A percentile compares a stretch with the other conserved stretches of the same genome.
Evolutionary conservation across 2,888 invertebrate genomes (phyloP).

Genomic region (Drosophila putrida): DNA sequence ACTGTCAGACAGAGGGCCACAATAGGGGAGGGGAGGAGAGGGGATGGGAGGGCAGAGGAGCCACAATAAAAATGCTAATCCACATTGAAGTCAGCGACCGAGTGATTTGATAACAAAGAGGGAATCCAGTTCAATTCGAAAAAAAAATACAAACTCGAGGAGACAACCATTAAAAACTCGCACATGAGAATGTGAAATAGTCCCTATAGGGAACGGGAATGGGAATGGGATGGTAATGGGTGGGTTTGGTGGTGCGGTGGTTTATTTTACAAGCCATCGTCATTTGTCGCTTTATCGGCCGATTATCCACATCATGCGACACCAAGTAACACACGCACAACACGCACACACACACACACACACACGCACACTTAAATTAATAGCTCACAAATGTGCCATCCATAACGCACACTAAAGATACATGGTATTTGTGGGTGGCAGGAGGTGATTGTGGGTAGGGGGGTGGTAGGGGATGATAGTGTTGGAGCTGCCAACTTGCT

Average conservation of each 20-base stretch:
- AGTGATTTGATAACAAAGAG: constrained; percentile 38
- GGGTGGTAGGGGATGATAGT: not conserved
- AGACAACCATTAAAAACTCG: constrained; percentile 52
- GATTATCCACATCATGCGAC: constrained; percentile 61
- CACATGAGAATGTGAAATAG: constrained; percentile 33
- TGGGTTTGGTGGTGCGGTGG: not conserved
- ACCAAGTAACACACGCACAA: constrained; percentile 4
- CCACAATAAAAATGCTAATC: constrained; percentile 67
- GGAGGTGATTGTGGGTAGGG: not conserved
- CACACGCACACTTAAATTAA: constrained; percentile 60
- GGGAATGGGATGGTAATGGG: constrained; percentile 3
- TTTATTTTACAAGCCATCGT: constrained; percentile 33
- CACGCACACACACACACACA: constrained; percentile 17
- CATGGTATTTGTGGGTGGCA: too few relatives aligned
- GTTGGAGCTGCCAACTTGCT: constrained; percentile 45
- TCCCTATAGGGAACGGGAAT: constrained; percentile 12
- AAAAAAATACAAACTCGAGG: constrained; percentile 9
- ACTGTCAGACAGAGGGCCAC: constrained; percentile 5
- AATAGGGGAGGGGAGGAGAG: not conserved
- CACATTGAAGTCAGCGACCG: constrained; percentile 55
- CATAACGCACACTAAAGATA: constrained; percentile 45
- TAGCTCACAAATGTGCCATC: constrained; percentile 74
- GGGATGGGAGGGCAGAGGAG: not conserved
- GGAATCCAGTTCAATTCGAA: constrained; percentile 38
- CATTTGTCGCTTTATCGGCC: constrained; percentile 74